phyloP scores from a whole-genome alignment of 1,140 invertebrate genomes.

The Sycophila sp. region DNA sequence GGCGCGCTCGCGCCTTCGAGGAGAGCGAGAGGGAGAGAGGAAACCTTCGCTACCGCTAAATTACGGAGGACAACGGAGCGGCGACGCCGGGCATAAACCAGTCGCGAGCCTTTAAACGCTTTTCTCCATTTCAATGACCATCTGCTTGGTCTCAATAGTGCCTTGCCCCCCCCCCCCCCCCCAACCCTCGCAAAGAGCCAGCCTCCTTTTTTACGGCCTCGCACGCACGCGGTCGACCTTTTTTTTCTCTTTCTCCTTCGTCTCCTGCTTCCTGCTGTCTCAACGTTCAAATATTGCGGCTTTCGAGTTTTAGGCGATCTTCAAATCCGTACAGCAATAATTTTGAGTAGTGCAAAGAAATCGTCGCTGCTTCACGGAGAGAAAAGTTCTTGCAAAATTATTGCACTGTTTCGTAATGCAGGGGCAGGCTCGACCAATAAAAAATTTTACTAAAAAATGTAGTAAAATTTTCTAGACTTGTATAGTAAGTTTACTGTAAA shows the following conservation, averaged over 20 bases:
- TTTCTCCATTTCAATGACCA: constrained; percentile 39
- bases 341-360: too few species aligned
- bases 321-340: too few species aligned
- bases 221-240: not conserved
- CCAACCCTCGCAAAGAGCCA: not conserved
- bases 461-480: too few species aligned
- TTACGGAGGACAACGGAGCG: constrained; percentile 33
- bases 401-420: too few species aligned
- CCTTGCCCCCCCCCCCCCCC: not conserved
- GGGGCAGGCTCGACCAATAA: too few species aligned
- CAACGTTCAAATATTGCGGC: not conserved
- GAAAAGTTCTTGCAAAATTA: too few species aligned
- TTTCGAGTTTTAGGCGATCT: too few species aligned
- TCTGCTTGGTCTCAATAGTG: constrained; percentile 29
- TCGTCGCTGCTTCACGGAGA: too few species aligned
- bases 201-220: not conserved
- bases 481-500: too few species aligned
- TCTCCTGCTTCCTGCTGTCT: not conserved
- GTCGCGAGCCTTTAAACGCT: constrained; percentile 25
- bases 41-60: constrained; percentile 2
- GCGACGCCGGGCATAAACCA: constrained; percentile 31
- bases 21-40: not conserved
- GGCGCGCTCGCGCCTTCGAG: not conserved
- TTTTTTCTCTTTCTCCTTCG: not conserved
- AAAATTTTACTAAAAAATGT: too few species aligned